Conservation (phyloP, 2,888 invertebrate genomes). For the Aporophyla lueneburgensis region DNA sequence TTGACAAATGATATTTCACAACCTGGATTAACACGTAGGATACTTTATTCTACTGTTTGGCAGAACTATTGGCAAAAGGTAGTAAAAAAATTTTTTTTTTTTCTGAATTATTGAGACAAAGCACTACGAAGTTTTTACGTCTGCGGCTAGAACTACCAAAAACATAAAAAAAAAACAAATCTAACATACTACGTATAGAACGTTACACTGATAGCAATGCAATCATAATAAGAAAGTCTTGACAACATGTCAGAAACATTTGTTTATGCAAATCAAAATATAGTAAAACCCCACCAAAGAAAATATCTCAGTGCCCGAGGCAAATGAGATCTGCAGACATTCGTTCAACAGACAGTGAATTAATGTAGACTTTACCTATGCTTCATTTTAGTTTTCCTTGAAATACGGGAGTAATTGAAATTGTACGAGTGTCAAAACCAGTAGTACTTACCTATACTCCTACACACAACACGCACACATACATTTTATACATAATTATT, state of each 20-base stretch:
- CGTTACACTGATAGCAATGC: neutral
- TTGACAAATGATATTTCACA: too few species aligned
- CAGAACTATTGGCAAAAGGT: too few species aligned
- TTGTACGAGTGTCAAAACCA: conserved; percentile 15
- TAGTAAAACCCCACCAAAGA: conserved; percentile 75
- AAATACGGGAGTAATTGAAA: conserved; percentile 52
- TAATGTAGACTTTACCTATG: conserved; percentile 62
- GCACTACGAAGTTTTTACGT: neutral
- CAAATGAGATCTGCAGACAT: conserved; percentile 76
- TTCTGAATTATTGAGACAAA: neutral
- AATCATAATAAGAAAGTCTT: conserved; percentile 46
- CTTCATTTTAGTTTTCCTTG: conserved; percentile 34
- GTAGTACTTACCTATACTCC: too few species aligned
- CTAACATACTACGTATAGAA: neutral
- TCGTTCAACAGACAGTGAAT: conserved; percentile 73
- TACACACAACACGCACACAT: neutral
- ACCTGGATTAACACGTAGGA: too few species aligned
- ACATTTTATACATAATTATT: neutral
- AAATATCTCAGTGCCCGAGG: conserved; percentile 75
- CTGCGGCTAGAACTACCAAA: neutral
- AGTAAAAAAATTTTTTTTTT: too few species aligned
- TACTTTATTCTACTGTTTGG: too few species aligned
- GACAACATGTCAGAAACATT: conserved; percentile 80
- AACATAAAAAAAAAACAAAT: too few species aligned
- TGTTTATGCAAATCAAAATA: conserved; percentile 80